Conservation (phyloP, 53 echinoderm and acorn worm species). For the Temnopleurus reevesii region DNA sequence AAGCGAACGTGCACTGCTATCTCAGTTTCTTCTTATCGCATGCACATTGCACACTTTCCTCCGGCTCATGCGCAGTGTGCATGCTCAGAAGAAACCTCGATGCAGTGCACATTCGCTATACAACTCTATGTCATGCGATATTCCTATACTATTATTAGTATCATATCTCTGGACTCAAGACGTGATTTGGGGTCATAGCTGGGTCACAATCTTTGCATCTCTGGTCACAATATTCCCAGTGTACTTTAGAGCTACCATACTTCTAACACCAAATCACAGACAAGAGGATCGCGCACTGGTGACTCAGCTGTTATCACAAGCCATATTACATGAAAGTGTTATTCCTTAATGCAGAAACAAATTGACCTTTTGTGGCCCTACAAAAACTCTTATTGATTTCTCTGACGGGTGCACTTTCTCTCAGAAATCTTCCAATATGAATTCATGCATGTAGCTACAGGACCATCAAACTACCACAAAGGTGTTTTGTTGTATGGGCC, state of each 20-base stretch:
- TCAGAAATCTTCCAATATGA: not conserved
- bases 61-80: too few relatives aligned
- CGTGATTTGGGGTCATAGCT: too few relatives aligned
- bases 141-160: too few relatives aligned
- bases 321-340: constrained; percentile 41
- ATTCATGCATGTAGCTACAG: not conserved
- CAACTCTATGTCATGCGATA: too few relatives aligned
- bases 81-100: too few relatives aligned
- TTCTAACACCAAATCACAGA: constrained; percentile 30
- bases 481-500: not conserved
- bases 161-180: too few relatives aligned
- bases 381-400: constrained; percentile 31
- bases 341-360: constrained; percentile 41
- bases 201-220: not conserved
- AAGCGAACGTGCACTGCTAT: too few relatives aligned
- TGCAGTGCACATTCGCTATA: too few relatives aligned
- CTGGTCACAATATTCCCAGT: not conserved
- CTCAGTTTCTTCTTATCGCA: too few relatives aligned
- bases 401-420: constrained; percentile 34
- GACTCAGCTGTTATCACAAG: constrained; percentile 34
- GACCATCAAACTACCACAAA: not conserved
- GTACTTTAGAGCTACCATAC: not conserved
- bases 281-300: not conserved
- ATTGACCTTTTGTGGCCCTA: constrained; percentile 35
- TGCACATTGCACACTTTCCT: too few relatives aligned